Conservation (phyloP, 2,113 vertebrate genomes). For the Dicaeum eximium region DNA sequence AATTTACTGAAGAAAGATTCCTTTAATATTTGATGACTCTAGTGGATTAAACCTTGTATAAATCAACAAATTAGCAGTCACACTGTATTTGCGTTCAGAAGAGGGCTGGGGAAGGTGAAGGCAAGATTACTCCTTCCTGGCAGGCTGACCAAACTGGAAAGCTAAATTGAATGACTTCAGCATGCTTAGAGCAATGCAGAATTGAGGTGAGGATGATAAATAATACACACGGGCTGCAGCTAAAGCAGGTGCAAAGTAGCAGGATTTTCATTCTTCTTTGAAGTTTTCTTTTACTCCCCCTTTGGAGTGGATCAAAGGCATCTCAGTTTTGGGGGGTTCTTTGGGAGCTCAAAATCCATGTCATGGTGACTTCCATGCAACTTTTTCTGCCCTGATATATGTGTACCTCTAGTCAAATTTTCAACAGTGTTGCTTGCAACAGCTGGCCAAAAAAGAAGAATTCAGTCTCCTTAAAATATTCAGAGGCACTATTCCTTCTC, state of each 20-base stretch:
- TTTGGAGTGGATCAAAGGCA: constrained; percentile 63
- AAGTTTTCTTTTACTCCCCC: constrained; percentile 51
- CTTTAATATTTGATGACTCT: constrained; percentile 50
- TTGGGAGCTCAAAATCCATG: constrained; percentile 15
- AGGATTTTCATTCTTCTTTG: constrained; percentile 65
- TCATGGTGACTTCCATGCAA: neutral
- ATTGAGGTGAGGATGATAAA: constrained; percentile 28
- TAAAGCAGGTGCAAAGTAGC: constrained; percentile 28
- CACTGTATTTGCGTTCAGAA: constrained; percentile 3
- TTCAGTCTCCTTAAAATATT: neutral
- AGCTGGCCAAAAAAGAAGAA: neutral
- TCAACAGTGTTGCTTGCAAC: neutral
- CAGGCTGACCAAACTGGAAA: constrained; percentile 4
- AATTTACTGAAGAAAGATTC: constrained; percentile 30
- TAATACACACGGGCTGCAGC: constrained; percentile 28
- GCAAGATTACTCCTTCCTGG: constrained; percentile 49
- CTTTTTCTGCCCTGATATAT: neutral
- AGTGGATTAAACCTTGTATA: constrained; percentile 47
- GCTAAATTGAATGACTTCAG: neutral
- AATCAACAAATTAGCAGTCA: constrained; percentile 55
- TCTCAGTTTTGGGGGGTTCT: constrained; percentile 12
- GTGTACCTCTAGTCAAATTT: neutral
- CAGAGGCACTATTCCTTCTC: neutral
- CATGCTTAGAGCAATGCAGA: neutral
- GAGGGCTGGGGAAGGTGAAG: constrained; percentile 41